These are phyloP conservation scores for Cinclus cinclus DNA, from an alignment of 2,113 vertebrate species.

Conservation along the genomic window DNA sequence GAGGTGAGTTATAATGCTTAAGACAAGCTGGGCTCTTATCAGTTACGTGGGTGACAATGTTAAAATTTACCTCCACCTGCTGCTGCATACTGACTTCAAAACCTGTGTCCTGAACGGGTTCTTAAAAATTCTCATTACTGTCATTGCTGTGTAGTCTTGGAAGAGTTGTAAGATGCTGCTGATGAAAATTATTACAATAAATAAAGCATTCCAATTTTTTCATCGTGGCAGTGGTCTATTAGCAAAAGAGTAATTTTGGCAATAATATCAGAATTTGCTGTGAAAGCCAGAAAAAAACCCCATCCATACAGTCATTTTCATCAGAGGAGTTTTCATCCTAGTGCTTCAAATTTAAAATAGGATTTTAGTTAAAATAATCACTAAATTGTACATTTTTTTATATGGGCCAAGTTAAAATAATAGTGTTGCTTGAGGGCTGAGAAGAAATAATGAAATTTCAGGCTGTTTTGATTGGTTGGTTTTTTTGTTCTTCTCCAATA, in stretches of 20 bases:
- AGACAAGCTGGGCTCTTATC: background rate
- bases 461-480: accelerated
- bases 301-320: background rate
- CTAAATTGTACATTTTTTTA: background rate
- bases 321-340: background rate
- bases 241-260: background rate
- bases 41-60: background rate
- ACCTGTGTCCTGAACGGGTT: background rate
- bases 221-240: background rate
- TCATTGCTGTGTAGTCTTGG: background rate
- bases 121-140: background rate
- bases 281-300: background rate
- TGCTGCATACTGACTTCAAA: background rate
- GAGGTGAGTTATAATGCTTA: background rate
- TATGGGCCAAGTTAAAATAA: background rate
- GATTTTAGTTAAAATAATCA: background rate
- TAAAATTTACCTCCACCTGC: background rate
- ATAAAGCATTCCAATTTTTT: background rate
- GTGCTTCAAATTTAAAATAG: background rate
- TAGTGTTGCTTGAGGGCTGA: background rate
- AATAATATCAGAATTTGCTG: background rate
- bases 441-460: background rate
- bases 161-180: background rate
- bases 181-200: background rate
- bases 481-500: background rate